Conservation (phyloP, 35 echinoderm and acorn worm species). For the Heliocidaris erythrogramma region DNA sequence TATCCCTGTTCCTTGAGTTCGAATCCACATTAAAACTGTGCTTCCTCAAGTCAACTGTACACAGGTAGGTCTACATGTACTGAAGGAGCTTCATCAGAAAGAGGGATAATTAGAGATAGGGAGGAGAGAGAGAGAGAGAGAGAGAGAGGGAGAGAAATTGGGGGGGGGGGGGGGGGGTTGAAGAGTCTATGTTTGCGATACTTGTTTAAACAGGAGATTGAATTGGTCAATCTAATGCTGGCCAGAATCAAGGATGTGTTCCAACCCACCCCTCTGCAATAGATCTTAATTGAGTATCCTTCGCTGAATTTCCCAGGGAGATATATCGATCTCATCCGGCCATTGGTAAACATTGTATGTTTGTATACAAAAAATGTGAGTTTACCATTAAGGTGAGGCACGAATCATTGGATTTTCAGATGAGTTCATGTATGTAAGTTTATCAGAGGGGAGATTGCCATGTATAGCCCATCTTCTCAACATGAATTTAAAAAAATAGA, state of each 20-base stretch:
- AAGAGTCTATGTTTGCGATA: background rate
- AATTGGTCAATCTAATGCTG: background rate
- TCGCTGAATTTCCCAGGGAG: background rate
- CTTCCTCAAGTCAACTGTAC: too few species aligned
- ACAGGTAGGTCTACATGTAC: too few species aligned
- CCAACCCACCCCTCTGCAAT: background rate
- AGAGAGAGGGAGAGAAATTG: background rate
- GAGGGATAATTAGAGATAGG: background rate
- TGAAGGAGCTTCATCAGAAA: background rate
- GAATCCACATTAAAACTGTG: too few species aligned
- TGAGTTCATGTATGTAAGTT: background rate
- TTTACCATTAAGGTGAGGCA: too few species aligned
- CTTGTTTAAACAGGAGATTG: background rate
- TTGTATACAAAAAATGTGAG: background rate
- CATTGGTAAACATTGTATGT: background rate
- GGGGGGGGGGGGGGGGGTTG: background rate
- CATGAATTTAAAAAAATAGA: too few species aligned
- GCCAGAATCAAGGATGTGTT: background rate
- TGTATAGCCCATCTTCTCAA: too few species aligned
- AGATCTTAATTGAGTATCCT: constrained; percentile 10
- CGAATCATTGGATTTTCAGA: background rate
- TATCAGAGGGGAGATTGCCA: background rate
- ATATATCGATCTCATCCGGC: background rate
- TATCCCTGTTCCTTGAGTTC: too few species aligned
- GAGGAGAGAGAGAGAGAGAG: background rate